phyloP scores from a whole-genome alignment of 2,797 vertebrate species.

The Alectoris magna region DNA sequence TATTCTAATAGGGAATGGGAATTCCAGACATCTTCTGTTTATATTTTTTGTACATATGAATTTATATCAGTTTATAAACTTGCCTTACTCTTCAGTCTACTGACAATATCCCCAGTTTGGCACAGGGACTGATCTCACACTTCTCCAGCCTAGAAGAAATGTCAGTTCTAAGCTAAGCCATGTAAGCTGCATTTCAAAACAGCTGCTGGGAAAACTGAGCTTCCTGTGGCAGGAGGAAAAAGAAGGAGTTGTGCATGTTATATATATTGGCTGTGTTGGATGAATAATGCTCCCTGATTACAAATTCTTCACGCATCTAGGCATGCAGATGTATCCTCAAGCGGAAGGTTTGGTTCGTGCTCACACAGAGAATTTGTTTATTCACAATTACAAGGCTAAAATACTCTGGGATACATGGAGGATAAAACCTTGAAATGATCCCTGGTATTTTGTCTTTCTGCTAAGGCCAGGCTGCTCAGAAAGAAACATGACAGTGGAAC shows the following conservation, averaged over 20 bases:
- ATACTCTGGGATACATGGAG: not conserved
- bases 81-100: not conserved
- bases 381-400: slow-evolving; percentile 1
- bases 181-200: not conserved
- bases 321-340: not conserved
- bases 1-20: not conserved
- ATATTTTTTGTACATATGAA: not conserved
- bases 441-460: not conserved
- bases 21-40: not conserved
- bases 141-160: not conserved
- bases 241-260: not conserved
- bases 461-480: not conserved
- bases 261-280: not conserved
- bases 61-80: not conserved
- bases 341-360: not conserved
- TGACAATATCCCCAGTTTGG: not conserved
- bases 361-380: not conserved
- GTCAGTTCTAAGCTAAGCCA: not conserved
- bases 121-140: not conserved
- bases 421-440: not conserved
- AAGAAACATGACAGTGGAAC: not conserved
- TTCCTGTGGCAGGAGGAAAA: slow-evolving; percentile 13
- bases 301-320: not conserved
- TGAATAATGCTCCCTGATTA: not conserved
- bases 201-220: not conserved